These are phyloP conservation scores for Acanthisitta chloris DNA, from an alignment of 2,113 vertebrate species.

Conservation along the genomic window DNA sequence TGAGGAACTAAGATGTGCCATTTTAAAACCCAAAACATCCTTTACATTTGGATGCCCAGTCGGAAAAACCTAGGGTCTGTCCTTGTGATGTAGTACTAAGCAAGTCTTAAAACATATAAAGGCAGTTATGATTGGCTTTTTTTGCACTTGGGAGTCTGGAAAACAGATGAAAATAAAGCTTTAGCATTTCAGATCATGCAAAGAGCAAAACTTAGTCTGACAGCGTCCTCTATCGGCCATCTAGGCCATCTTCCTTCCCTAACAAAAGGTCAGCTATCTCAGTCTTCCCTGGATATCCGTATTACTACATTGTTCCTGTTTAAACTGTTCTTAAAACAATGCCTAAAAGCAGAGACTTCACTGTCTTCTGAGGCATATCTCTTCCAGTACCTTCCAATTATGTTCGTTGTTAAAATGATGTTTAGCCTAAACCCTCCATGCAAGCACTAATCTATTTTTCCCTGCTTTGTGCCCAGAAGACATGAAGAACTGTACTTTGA, in stretches of 20 bases:
- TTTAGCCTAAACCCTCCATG: neutral
- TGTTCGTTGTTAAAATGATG: rapidly evolving
- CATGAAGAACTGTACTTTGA: neutral
- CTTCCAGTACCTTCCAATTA: neutral
- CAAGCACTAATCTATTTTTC: neutral
- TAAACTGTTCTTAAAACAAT: neutral
- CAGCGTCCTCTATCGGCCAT: neutral
- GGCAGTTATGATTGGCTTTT: neutral
- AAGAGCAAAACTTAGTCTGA: neutral
- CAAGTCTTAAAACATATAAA: neutral
- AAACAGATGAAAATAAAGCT: neutral
- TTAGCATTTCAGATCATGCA: neutral
- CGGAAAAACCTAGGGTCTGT: neutral
- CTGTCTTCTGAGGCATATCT: neutral
- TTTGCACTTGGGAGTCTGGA: neutral
- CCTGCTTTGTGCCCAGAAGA: neutral
- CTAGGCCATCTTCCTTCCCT: neutral
- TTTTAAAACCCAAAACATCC: neutral
- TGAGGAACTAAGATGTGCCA: neutral
- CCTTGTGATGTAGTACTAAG: neutral
- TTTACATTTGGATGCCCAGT: neutral
- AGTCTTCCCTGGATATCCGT: neutral
- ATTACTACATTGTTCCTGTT: neutral
- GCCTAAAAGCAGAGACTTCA: neutral
- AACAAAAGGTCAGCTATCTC: neutral